Conservation (phyloP, 37 sponge, comb jelly and placozoan species). For the Tethya wilhelma region DNA sequence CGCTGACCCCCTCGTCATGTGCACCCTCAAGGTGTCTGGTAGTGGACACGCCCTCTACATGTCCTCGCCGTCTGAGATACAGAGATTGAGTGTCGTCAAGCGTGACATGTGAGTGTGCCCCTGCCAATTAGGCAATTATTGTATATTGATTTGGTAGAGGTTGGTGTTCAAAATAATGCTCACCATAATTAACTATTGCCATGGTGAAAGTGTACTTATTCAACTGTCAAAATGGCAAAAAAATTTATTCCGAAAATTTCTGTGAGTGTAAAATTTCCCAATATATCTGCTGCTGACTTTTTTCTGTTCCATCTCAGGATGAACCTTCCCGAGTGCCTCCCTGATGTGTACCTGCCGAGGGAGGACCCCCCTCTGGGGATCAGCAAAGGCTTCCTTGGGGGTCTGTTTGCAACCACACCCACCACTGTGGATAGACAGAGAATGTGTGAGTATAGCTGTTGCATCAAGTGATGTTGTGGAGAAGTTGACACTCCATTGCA, state of each 20-base stretch:
- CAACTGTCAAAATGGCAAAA: no score
- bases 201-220: no score
- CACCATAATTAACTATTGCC: no score
- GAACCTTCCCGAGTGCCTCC: conserved; percentile 43
- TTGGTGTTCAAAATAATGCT: no score
- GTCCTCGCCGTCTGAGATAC: conserved; percentile 42
- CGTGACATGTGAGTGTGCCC: conserved; percentile 30
- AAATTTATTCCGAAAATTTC: neutral
- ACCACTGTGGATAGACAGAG: conserved; percentile 24
- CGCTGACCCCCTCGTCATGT: conserved; percentile 4
- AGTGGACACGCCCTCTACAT: conserved; percentile 45
- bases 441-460: conserved; percentile 18
- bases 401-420: conserved; percentile 16
- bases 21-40: conserved; percentile 48
- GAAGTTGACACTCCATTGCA: no score
- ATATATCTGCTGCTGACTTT: neutral
- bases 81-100: conserved; percentile 34
- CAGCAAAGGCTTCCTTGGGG: conserved; percentile 14
- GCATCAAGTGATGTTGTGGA: no score
- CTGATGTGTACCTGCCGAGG: conserved; percentile 6
- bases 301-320: conserved; percentile 3
- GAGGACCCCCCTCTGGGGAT: neutral
- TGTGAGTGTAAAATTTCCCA: neutral
- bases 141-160: no score
- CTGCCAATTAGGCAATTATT: no score